Conservation (phyloP, 2,888 invertebrate genomes). For the Alentia gelatinosa region DNA sequence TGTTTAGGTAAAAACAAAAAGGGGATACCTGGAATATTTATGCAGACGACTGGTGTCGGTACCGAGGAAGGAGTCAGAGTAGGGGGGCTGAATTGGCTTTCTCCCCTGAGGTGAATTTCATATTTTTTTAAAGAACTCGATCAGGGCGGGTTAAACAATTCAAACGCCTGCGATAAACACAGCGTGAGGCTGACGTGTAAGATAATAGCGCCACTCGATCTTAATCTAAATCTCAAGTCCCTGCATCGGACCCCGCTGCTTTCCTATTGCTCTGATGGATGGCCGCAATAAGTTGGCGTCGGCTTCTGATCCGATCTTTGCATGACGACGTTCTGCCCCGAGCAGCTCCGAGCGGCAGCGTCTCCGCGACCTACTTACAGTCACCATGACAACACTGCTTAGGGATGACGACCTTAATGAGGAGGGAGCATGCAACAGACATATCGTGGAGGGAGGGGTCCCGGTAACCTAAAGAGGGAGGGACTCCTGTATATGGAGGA, state of each 20-base stretch:
- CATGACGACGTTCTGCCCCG: not conserved
- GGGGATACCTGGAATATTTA: no score
- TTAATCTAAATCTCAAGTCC: not conserved
- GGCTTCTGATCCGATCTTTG: not conserved
- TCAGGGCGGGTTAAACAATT: no score
- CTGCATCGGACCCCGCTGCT: not conserved
- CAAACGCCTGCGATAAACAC: not conserved
- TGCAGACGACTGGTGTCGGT: no score
- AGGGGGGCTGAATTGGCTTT: no score
- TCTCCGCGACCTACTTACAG: not conserved
- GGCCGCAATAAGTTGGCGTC: not conserved
- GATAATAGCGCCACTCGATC: not conserved
- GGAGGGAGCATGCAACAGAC: not conserved
- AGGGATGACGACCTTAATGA: not conserved
- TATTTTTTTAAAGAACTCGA: no score
- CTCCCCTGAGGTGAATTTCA: no score
- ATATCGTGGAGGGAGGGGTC: no score
- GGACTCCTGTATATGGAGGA: no score
- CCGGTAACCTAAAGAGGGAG: no score
- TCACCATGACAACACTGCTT: not conserved
- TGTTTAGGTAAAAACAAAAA: no score
- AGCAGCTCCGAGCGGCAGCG: not conserved
- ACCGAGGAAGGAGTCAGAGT: no score
- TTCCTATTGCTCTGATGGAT: not conserved
- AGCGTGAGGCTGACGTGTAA: not conserved